These are phyloP conservation scores for Dendropsophus ebraccatus DNA, from an alignment of 2,113 vertebrate genomes.

Conservation along the genomic window DNA sequence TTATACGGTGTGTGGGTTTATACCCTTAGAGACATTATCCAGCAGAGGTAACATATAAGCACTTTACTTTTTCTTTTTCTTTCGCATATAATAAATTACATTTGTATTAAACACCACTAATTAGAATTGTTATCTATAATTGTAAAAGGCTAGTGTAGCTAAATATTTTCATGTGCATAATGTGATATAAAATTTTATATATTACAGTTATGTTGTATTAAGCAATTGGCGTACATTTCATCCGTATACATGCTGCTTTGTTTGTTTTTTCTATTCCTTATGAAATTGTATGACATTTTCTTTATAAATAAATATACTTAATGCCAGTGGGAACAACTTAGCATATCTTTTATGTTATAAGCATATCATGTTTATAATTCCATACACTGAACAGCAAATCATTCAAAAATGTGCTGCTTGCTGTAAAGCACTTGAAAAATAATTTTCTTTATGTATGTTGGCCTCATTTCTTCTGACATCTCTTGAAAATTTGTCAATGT, in stretches of 20 bases:
- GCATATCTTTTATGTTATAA: not conserved
- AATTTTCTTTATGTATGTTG: constrained; percentile 53
- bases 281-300: too few species aligned
- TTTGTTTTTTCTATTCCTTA: too few species aligned
- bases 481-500: constrained; percentile 56
- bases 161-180: not conserved
- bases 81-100: not conserved
- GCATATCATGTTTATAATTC: not conserved
- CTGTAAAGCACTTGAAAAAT: constrained; percentile 52
- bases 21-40: too few species aligned
- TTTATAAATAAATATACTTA: not conserved
- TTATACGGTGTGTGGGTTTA: too few species aligned
- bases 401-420: constrained; percentile 45
- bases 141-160: not conserved
- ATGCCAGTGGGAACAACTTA: not conserved
- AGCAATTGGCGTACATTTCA: not conserved
- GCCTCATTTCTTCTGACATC: constrained; percentile 54
- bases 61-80: too few species aligned
- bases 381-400: constrained; percentile 9
- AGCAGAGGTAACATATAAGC: too few species aligned
- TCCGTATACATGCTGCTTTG: not conserved
- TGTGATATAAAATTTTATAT: not conserved
- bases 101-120: not conserved
- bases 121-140: not conserved
- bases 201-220: not conserved